phyloP scores from a whole-genome alignment of 2,797 vertebrate species.

The Cetoscarus ocellatus region DNA sequence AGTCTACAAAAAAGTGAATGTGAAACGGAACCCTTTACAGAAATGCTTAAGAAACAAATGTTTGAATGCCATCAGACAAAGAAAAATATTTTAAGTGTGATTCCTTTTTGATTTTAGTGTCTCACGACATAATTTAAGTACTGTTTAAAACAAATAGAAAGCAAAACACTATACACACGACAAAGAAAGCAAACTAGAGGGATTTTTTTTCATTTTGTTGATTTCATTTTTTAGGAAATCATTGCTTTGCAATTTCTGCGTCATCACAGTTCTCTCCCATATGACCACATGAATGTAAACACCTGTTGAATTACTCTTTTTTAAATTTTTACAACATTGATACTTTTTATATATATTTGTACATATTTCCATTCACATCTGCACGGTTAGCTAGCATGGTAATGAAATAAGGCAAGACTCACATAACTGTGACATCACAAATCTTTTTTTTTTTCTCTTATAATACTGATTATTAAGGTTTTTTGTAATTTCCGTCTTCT shows the following conservation, averaged over 20 bases:
- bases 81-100: constrained; percentile 88
- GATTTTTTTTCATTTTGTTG: constrained; percentile 74
- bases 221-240: constrained; percentile 87
- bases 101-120: constrained; percentile 97
- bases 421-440: constrained; percentile 88
- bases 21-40: constrained; percentile 85
- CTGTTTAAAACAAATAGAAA: constrained; percentile 84
- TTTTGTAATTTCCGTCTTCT: constrained; percentile 80
- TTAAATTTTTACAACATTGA: constrained; percentile 90
- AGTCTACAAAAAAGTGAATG: constrained; percentile 83
- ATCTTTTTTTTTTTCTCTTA: constrained; percentile 75
- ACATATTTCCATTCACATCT: constrained; percentile 91
- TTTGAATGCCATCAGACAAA: constrained; percentile 88
- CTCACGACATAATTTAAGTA: constrained; percentile 99
- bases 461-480: constrained; percentile 91
- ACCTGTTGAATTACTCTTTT: constrained; percentile 88
- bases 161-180: constrained; percentile 90
- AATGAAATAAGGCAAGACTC: constrained; percentile 96
- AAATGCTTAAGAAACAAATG: constrained; percentile 86
- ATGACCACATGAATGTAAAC: constrained; percentile 98
- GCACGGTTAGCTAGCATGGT: constrained; percentile 91
- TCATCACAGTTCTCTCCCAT: constrained; percentile 90
- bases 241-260: constrained; percentile 89
- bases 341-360: constrained; percentile 92
- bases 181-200: constrained; percentile 89